phyloP scores from a whole-genome alignment of 2,797 vertebrate species.

The Rousettus madagascariensis region DNA sequence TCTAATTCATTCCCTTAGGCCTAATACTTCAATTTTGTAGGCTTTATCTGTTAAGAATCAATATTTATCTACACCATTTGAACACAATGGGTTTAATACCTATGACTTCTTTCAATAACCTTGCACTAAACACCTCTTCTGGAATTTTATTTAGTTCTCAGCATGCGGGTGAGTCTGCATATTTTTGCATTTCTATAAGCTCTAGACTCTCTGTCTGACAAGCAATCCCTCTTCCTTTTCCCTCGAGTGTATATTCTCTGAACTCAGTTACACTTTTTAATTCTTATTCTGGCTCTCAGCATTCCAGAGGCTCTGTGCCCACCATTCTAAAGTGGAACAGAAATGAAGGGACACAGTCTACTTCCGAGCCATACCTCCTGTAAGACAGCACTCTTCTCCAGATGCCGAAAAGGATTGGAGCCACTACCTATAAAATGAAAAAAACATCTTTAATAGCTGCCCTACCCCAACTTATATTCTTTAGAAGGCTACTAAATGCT shows the following conservation, averaged over 20 bases:
- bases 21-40: neutral
- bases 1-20: neutral
- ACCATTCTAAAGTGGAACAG: neutral
- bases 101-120: neutral
- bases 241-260: neutral
- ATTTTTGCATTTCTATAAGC: neutral
- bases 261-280: neutral
- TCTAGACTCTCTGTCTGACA: neutral
- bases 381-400: slow-evolving; percentile 98
- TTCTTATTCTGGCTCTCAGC: neutral
- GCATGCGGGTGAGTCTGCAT: neutral
- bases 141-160: slow-evolving; percentile 12
- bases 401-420: slow-evolving; percentile 97
- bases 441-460: neutral
- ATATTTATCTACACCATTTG: neutral
- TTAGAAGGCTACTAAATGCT: neutral
- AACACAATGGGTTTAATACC: neutral
- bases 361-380: slow-evolving; percentile 90
- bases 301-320: neutral
- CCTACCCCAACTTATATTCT: neutral
- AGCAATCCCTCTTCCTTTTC: neutral
- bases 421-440: slow-evolving; percentile 90
- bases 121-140: neutral
- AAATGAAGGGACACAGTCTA: neutral
- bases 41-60: neutral